Evolutionary conservation across 2,797 vertebrate genomes (phyloP).

Genomic region (Sebastes vulpes): DNA sequence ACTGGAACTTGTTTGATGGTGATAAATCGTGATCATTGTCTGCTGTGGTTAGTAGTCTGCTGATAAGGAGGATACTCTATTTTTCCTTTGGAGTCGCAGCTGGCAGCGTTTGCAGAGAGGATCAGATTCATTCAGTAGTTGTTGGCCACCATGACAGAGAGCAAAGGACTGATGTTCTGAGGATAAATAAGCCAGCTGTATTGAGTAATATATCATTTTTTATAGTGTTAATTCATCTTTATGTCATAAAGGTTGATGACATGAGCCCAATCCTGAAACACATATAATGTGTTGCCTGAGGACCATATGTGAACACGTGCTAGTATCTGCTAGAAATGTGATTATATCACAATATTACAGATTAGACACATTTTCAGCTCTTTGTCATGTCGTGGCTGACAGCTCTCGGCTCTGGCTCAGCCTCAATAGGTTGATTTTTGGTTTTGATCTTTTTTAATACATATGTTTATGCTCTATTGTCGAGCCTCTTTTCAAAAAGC

Average conservation of each 20-base stretch:
- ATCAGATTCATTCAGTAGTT: slow-evolving; percentile 45
- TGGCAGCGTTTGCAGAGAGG: slow-evolving; percentile 51
- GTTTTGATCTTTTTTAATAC: not conserved
- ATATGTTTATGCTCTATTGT: not conserved
- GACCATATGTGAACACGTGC: slow-evolving; percentile 7
- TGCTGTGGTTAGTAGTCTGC: slow-evolving; percentile 38
- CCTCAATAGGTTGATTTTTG: not conserved
- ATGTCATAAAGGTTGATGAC: slow-evolving; percentile 34
- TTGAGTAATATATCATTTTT: slow-evolving; percentile 28
- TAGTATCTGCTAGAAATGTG: not conserved
- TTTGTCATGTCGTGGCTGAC: not conserved
- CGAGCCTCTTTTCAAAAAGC: not conserved
- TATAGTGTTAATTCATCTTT: slow-evolving; percentile 48
- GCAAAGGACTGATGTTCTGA: slow-evolving; percentile 40
- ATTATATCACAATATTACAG: slow-evolving; percentile 5
- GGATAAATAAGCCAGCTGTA: slow-evolving; percentile 42
- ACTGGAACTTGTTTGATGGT: slow-evolving; percentile 31
- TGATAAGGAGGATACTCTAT: slow-evolving; percentile 39
- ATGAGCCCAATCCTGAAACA: slow-evolving; percentile 12
- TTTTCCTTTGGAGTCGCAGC: slow-evolving; percentile 53
- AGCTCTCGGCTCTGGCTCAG: not conserved
- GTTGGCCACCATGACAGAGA: slow-evolving; percentile 34
- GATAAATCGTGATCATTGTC: slow-evolving; percentile 43
- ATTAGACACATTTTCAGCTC: not conserved
- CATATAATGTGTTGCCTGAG: not conserved